These are phyloP conservation scores for Cotesia chilonis DNA, from an alignment of 1,140 invertebrate species.

Conservation along the genomic window DNA sequence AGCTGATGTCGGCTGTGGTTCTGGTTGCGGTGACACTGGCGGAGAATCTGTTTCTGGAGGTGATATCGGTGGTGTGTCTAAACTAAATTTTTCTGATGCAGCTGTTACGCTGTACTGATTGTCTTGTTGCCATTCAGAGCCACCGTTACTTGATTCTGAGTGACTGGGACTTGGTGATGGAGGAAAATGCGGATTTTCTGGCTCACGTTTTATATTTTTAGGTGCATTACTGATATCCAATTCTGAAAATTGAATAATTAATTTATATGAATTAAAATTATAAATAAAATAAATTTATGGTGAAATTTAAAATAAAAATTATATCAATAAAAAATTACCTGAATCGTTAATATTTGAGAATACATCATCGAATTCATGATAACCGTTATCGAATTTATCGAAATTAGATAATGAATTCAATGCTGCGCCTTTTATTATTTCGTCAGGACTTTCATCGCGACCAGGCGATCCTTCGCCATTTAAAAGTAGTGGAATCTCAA, in stretches of 20 bases:
- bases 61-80: conserved; percentile 60
- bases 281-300: too few species aligned
- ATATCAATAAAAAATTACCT: conserved; percentile 10
- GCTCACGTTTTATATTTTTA: conserved; percentile 47
- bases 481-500: conserved; percentile 51
- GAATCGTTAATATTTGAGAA: conserved; percentile 26
- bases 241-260: conserved; percentile 29
- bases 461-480: conserved; percentile 44
- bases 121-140: conserved; percentile 42
- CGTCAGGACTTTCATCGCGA: conserved; percentile 45
- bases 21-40: conserved; percentile 47
- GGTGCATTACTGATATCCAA: conserved; percentile 6
- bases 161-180: conserved; percentile 52
- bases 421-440: conserved; percentile 44
- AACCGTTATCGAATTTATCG: conserved; percentile 37
- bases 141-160: conserved; percentile 50
- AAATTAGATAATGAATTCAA: conserved; percentile 37
- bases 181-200: conserved; percentile 48
- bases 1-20: not conserved
- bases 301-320: too few species aligned
- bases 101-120: conserved; percentile 31
- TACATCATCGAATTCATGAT: conserved; percentile 37
- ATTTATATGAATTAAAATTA: not conserved
- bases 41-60: conserved; percentile 51
- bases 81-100: conserved; percentile 40